Evolutionary conservation across 2,888 invertebrate species (phyloP).

Genomic region (Fragum fragum): DNA sequence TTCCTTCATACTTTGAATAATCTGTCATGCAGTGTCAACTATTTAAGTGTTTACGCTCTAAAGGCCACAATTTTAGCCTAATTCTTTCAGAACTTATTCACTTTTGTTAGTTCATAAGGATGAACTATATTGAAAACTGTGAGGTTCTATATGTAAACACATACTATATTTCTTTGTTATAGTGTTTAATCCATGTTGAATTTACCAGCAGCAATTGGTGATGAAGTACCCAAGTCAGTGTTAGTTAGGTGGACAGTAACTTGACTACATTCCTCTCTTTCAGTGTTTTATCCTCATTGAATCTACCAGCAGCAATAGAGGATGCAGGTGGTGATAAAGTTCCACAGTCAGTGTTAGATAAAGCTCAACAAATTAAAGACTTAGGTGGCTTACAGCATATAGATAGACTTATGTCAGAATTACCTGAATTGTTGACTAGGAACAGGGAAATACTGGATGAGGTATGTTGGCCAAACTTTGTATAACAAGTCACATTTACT

Average conservation of each 20-base stretch:
- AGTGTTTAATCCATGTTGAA: slow-evolving; percentile 96
- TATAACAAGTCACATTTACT: no score
- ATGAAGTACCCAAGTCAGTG: slow-evolving; percentile 95
- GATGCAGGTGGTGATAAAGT: slow-evolving; percentile 90
- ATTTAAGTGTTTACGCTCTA: no score
- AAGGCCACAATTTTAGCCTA: no score
- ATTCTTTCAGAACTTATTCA: no score
- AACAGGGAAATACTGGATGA: slow-evolving; percentile 98
- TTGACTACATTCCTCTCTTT: no score
- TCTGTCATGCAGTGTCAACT: no score
- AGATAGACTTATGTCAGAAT: slow-evolving; percentile 92
- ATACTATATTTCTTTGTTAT: slow-evolving; percentile 21
- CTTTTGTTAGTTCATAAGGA: no score
- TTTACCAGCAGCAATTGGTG: slow-evolving; percentile 96
- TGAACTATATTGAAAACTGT: no score
- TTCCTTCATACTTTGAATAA: no score
- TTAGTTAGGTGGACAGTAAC: slow-evolving; percentile 91
- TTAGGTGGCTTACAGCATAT: slow-evolving; percentile 93
- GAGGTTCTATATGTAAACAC: no score
- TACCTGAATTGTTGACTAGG: slow-evolving; percentile 96
- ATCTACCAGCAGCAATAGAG: slow-evolving; percentile 99
- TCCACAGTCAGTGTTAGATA: slow-evolving; percentile 95
- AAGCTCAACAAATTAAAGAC: slow-evolving; percentile 92
- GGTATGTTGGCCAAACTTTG: no score
- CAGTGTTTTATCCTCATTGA: slow-evolving; percentile 95